Evolutionary conservation across 2,113 vertebrate species (phyloP).

Genomic region (Cyphomyrus plagiostoma): DNA sequence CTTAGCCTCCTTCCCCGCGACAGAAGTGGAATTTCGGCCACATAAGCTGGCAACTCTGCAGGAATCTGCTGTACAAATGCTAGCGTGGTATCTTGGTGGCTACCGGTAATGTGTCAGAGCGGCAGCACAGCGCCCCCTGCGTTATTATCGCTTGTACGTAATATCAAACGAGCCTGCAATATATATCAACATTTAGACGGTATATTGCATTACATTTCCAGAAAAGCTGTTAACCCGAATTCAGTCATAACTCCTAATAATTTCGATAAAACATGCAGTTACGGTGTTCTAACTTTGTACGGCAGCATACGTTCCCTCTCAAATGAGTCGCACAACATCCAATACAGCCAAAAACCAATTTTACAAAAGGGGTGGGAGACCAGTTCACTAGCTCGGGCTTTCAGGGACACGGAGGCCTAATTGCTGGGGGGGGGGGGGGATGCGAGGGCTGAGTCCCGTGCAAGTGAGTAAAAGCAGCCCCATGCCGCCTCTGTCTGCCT

Average conservation of each 20-base stretch:
- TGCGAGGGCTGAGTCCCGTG: not conserved
- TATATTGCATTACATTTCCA: not conserved
- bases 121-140: slow-evolving; percentile 46
- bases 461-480: not conserved
- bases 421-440: not conserved
- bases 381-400: not conserved
- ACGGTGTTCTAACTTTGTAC: not conserved
- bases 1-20: not conserved
- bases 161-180: not conserved
- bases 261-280: not conserved
- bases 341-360: not conserved
- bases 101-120: slow-evolving; percentile 54
- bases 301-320: not conserved
- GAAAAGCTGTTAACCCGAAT: not conserved
- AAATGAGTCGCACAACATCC: not conserved
- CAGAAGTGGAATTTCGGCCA: not conserved
- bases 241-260: not conserved
- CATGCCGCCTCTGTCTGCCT: slow-evolving; percentile 12
- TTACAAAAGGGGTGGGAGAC: not conserved
- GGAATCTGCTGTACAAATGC: slow-evolving; percentile 38
- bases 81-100: slow-evolving; percentile 37
- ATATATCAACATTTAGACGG: too few relatives aligned
- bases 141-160: not conserved
- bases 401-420: not conserved
- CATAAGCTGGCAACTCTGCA: slow-evolving; percentile 30